A percentile compares a stretch with the other conserved stretches of the same genome.
These are phyloP conservation scores for Yoshiicerus persimilis DNA, from an alignment of 1,140 invertebrate species.

Conservation along the genomic window DNA sequence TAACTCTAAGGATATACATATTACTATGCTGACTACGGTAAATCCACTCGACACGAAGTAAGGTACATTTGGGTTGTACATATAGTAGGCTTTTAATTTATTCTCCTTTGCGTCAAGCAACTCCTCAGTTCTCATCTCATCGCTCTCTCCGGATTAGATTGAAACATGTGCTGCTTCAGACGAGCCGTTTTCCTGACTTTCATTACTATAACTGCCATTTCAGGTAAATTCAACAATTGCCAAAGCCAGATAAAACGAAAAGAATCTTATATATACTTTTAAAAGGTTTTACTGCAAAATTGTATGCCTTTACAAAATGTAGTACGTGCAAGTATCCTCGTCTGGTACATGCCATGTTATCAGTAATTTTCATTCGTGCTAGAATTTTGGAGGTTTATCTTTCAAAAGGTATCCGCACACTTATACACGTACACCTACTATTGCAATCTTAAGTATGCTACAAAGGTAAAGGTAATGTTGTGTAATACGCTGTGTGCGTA, in stretches of 20 bases:
- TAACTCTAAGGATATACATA: neutral
- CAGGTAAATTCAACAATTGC: neutral
- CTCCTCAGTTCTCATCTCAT: conserved; percentile 11
- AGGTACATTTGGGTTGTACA: neutral
- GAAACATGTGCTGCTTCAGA: conserved; percentile 4
- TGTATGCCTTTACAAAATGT: neutral
- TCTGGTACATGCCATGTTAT: neutral
- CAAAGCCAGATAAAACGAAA: neutral
- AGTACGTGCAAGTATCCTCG: neutral
- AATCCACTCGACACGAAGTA: neutral
- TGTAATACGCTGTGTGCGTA: too few relatives aligned
- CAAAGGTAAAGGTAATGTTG: too few relatives aligned
- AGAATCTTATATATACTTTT: neutral
- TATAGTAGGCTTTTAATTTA: neutral
- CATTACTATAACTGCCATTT: conserved; percentile 5
- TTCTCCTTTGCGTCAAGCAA: neutral
- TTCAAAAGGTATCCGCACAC: neutral
- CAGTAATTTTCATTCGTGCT: neutral
- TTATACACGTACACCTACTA: neutral
- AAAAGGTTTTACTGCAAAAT: neutral
- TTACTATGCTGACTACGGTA: neutral
- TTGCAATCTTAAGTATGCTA: neutral
- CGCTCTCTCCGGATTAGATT: conserved; percentile 1
- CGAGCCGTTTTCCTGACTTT: neutral
- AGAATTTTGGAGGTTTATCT: neutral